These are phyloP conservation scores for Beroe ovata DNA, from an alignment of 37 sponge, comb jelly and placozoan species.

Conservation along the genomic window DNA sequence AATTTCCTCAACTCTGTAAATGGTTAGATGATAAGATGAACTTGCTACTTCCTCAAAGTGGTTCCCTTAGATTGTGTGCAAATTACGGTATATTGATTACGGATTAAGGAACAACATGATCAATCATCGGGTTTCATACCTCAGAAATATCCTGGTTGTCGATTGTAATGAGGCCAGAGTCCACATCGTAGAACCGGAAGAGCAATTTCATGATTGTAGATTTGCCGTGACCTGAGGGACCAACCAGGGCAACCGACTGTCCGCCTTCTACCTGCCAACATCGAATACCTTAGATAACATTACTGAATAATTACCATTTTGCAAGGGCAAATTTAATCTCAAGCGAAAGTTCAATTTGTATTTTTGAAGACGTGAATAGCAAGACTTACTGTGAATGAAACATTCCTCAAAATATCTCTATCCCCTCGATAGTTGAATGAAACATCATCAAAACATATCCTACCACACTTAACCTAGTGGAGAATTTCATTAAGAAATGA, in stretches of 20 bases:
- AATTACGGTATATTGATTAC: too few relatives aligned
- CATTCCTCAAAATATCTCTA: slow-evolving; percentile 77
- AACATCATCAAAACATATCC: slow-evolving; percentile 86
- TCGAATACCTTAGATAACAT: too few relatives aligned
- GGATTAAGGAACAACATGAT: too few relatives aligned
- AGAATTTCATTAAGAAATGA: too few relatives aligned
- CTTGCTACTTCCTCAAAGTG: too few relatives aligned
- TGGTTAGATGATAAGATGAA: too few relatives aligned
- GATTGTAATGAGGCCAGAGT: slow-evolving; percentile 71
- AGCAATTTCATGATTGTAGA: slow-evolving; percentile 94
- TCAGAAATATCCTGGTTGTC: slow-evolving; percentile 88
- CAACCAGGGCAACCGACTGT: slow-evolving; percentile 90
- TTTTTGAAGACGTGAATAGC: too few relatives aligned
- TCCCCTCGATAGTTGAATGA: slow-evolving; percentile 83
- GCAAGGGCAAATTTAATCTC: too few relatives aligned
- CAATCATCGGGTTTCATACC: slow-evolving; percentile 32
- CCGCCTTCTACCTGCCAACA: slow-evolving; percentile 76
- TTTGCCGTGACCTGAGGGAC: slow-evolving; percentile 97
- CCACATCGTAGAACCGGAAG: slow-evolving; percentile 93
- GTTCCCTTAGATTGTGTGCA: too few relatives aligned
- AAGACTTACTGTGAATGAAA: slow-evolving; percentile 77
- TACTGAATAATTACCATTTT: too few relatives aligned
- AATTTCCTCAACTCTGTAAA: too few relatives aligned
- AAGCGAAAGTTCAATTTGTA: too few relatives aligned
- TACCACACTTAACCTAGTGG: slow-evolving; percentile 72